Base-by-base conservation (phyloP, 1,140 invertebrate species). In the Schlechtendalia chinensis region DNA sequence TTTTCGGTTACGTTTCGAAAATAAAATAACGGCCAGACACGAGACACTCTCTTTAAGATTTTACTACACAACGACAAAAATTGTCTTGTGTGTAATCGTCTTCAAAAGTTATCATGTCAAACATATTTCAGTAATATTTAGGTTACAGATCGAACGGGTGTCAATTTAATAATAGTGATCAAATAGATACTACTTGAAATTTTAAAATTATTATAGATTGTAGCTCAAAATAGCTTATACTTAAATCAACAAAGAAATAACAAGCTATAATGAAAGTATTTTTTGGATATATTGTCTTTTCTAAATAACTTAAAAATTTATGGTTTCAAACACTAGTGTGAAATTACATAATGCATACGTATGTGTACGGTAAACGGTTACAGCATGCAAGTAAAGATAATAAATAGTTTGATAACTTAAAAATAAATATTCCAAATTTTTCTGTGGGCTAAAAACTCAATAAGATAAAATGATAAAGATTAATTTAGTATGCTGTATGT, bases 171-270 rank as follows among this genome's bases (percentile, higher is more conserved):
- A 4, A 8, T 39, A 39, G n/a, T 8, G 32, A 39, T 39, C 32
- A 8, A 4, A 39, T 39, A 39, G 8, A 39, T 39, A 39, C 8
- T 8, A 8, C 32, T 39, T 39, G 8, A 4, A 39, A 39, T 39
- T 39, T 39, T 39, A 3, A 39, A 39, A 8, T 8, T 8, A 39
- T 4, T 8, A n/a, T n/a, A 16, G 16, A 19, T 54, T 53, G n/a
- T 53, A 54, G 50, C 17, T 72, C 69, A 72, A 29, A 47, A 72
- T 72, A 72, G 69, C 69, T 72, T 72, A 72, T 72, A 54, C 69
- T 72, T 72, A 72, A 72, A 72, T 72, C 69, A 72, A 72, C 69
- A 72, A 72, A 72, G 69, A 72, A 72, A 72, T 72, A 72, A 72
- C 69, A 72, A 72, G 69, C 69, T 72, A 72, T 72, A 72, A 72